Evolutionary conservation across 2,888 invertebrate species (phyloP), one percentile per base, ranked within the genome.

Genomic region (Epistrophe grossulariae): DNA sequence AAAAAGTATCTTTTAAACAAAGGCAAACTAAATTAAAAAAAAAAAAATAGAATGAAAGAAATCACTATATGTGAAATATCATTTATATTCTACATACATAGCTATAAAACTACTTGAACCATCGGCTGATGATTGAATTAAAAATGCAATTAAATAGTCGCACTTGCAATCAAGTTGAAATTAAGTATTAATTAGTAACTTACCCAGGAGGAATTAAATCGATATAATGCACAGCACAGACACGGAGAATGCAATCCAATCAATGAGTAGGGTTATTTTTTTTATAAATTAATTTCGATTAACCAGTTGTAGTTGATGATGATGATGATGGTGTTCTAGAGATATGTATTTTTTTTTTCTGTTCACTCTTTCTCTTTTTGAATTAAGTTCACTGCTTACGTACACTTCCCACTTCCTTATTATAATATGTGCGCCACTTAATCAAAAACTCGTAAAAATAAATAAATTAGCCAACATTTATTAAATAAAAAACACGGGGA

Each of bases 181-280:
- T 77, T 78, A 52, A 71, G 48, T n/a, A 35, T 38, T 81, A 57
- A 72, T 72, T 82, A 72, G 64, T 31, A 38, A 77, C 84, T 84
- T 73, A 84, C 84, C 77, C 43, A 55, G 38, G 60, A 72, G 81
- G 60, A 66, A 60, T 68, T 80, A 48, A 68, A 81, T 84, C 55
- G 76, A 71, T 76, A 57, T 52, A n/a, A 48, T 48, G 24, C 17
- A 31, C 62, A 13, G 50, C 35, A 38, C 50, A 38, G 50, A 50
- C 68, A 28, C 19, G 24, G 48, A 68, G 19, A 50, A 48, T 50
- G 19, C 45, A 59, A 59, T 72, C 59, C 72, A 59, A 59, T 57
- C 52, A 55, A 71, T 57, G 71, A 17, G 72, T n/a, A 57, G 38
- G 43, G 31, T 31, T 48, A 45, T 73, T 73, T 35, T 15, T 19